Evolutionary conservation across 1,140 invertebrate genomes (phyloP), one percentile per base, ranked within the genome.

Genomic region (Drosophila parvula): DNA sequence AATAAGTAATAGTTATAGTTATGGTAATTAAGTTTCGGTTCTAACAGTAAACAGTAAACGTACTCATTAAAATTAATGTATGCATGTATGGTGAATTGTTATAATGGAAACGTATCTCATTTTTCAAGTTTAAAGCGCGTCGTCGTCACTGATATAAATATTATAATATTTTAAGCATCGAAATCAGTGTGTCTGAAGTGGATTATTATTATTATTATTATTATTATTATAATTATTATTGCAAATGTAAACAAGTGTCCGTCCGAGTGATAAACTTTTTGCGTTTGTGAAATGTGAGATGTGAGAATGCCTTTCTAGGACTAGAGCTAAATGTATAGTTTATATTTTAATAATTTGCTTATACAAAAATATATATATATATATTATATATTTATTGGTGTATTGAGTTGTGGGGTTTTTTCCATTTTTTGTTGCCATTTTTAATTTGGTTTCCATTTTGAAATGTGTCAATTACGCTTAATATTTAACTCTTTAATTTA

Each of bases 1-100:
- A 85, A 86, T 86, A 84, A 71, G 80, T 70, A 85, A 81, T 86
- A 83, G 70, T 77, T 78, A 70, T 78, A 84, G 68, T 84, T 84
- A 78, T 86, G 80, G 78, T 80, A 84, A 85, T 47, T 74, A 59
- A 67, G 68, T 44, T 68, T 73, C 50, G 63, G 9, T 68, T 57
- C 74, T 73, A 62, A 76, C 60, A 76, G 57, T 77, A 69, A 62
- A 76, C 60, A 76, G 64, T 77, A 69, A 77, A 69, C 63, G 36
- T 76, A 78, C 16, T 75, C 59, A 43, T 79, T 82, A 67, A 82
- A 81, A 79, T 70, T 69, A 86, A 67, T 73, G 69, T 73, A 50
- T 8, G 5, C 30, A 80, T 79, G 71, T 79, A 78, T 74, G 67
- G 75, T 79, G 71, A 82, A 65, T 78, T 74, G 75, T 79, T 76